Conservation (phyloP, 2,888 invertebrate genomes). For the Desoria tigrina region DNA sequence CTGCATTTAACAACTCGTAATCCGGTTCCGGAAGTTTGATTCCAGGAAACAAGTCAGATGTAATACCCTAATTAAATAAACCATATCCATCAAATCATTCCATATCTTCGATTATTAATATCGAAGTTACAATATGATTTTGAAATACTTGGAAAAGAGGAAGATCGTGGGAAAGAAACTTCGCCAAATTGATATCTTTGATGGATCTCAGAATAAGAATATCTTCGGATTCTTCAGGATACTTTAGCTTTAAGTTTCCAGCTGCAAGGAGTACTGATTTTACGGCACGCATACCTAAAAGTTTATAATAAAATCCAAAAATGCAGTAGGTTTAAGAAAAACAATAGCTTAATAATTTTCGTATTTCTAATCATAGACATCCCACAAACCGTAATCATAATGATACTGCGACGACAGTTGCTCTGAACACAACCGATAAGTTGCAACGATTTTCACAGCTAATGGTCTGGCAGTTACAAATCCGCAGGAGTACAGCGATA, state of each 20-base stretch:
- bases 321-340: too few relatives aligned
- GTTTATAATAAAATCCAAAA: too few relatives aligned
- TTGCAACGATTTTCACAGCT: slow-evolving; percentile 89
- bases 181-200: slow-evolving; percentile 91
- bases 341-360: too few relatives aligned
- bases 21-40: slow-evolving; percentile 76
- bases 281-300: slow-evolving; percentile 91
- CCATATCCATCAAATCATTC: too few relatives aligned
- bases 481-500: slow-evolving; percentile 90
- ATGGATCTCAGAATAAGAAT: slow-evolving; percentile 83
- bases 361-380: too few relatives aligned
- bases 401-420: slow-evolving; percentile 91
- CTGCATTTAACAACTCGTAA: slow-evolving; percentile 73
- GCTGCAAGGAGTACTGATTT: slow-evolving; percentile 87
- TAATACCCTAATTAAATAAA: too few relatives aligned
- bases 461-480: slow-evolving; percentile 81
- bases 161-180: slow-evolving; percentile 86
- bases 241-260: slow-evolving; percentile 82
- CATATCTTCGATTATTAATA: too few relatives aligned
- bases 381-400: slow-evolving; percentile 92
- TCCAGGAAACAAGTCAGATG: slow-evolving; percentile 87
- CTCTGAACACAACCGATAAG: slow-evolving; percentile 90
- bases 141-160: slow-evolving; percentile 75
- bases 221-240: slow-evolving; percentile 75
- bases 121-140: too few relatives aligned